Base-by-base conservation (phyloP, 2,888 invertebrate genomes). In the Stenchaetothrips biformis region DNA sequence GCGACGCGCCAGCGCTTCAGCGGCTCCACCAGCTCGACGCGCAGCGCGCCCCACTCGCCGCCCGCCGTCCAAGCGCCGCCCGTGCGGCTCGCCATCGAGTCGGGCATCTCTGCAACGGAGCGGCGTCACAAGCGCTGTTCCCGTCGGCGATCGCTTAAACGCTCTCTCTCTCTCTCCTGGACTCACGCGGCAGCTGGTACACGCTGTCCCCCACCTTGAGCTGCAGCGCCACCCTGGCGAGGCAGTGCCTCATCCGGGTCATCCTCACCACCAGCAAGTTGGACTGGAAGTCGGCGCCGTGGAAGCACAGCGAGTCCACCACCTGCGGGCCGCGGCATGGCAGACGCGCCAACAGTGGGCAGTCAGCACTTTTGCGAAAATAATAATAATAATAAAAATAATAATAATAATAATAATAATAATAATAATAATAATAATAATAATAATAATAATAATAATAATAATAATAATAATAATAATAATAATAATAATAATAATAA, bases 141-240 rank as follows among this genome's bases (percentile, higher is more conserved):
- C n/a, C n/a, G n/a, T n/a, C n/a, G n/a, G n/a, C n/a, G n/a, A n/a
- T n/a, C n/a, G n/a, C n/a, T n/a, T n/a, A n/a, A n/a, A n/a, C n/a
- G n/a, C n/a, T n/a, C n/a, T n/a, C n/a, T n/a, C n/a, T n/a, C n/a
- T n/a, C n/a, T n/a, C n/a, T n/a, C n/a, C n/a, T n/a, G n/a, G n/a
- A n/a, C 80, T 79, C 84, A 87, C 88, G 85, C 49, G 90, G 89
- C 80, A 89, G 86, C 78, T 88, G 87, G 81, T 88, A 89, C 21
- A 85, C 83, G 48, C 89, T 89, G 83, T 89, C 86, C 7, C 84
- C 83, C 13, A 88, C 82, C 37, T 85, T 82, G 21, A 93, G 85
- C 81, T 89, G 86, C 0, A 93, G 84, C 82, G 88, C 88, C 0
- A 91, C 86, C 86, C 93, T 92, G 0, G 87, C 87, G n/a, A 88